Percentiles rank a stretch among this genome's conserved stretches.
Evolutionary conservation across 2,888 invertebrate species (phyloP).

Genomic region (Hemistola chrysoprasaria): DNA sequence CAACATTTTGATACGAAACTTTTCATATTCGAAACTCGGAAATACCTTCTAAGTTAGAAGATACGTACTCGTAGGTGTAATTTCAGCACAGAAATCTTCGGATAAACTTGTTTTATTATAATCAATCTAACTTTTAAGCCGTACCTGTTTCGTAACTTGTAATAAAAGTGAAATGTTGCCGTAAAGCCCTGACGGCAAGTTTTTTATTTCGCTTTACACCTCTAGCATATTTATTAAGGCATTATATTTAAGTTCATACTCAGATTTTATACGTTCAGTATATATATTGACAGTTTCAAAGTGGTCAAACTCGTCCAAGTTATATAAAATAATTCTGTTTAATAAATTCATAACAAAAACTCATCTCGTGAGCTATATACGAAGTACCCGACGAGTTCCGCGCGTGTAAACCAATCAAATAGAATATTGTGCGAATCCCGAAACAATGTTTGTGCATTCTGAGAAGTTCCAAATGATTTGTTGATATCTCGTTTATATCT

Average conservation of each 20-base stretch:
- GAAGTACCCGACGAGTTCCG: conserved; percentile 3
- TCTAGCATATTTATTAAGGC: too few relatives aligned
- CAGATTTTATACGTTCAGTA: too few relatives aligned
- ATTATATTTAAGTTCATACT: too few relatives aligned
- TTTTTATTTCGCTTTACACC: too few relatives aligned
- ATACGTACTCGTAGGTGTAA: conserved; percentile 8
- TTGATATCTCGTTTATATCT: conserved; percentile 16
- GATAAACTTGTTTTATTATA: conserved; percentile 7
- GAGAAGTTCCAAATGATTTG: conserved; percentile 14
- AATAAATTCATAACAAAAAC: background rate
- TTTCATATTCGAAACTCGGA: conserved; percentile 19
- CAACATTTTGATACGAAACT: conserved; percentile 28
- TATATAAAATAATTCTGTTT: too few relatives aligned
- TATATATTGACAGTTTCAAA: too few relatives aligned
- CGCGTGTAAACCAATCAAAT: conserved; percentile 10
- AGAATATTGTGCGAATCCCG: conserved; percentile 6
- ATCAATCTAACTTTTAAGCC: conserved; percentile 8
- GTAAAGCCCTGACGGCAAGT: too few relatives aligned
- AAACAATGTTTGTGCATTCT: conserved; percentile 9
- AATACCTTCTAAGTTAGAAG: conserved; percentile 10
- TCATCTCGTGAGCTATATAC: background rate
- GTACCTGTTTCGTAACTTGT: background rate
- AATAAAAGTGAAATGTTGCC: too few relatives aligned
- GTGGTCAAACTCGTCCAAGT: too few relatives aligned
- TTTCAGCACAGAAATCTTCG: conserved; percentile 8